These are phyloP conservation scores for Aegypius monachus DNA, from an alignment of 2,113 vertebrate species.

Conservation along the genomic window DNA sequence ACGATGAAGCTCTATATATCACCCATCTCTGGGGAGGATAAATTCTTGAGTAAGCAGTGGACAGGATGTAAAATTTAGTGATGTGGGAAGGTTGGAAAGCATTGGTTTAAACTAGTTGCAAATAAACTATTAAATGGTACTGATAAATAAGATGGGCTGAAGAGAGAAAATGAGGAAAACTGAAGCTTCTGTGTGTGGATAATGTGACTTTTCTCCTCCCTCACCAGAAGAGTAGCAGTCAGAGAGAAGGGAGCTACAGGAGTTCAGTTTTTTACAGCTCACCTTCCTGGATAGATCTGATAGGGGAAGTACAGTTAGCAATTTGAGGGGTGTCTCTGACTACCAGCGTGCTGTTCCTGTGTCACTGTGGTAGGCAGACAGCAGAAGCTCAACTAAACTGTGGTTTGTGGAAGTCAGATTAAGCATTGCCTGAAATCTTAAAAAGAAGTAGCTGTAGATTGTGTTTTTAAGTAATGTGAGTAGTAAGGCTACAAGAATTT, in stretches of 20 bases:
- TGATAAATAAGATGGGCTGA: neutral
- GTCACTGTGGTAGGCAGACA: neutral
- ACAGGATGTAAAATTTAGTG: neutral
- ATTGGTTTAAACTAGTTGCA: neutral
- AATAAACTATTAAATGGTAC: neutral
- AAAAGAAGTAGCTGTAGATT: neutral
- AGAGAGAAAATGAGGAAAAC: neutral
- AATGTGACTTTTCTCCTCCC: neutral
- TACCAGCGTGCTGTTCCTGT: neutral
- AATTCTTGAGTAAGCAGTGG: neutral
- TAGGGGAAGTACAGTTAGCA: neutral
- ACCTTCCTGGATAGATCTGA: neutral
- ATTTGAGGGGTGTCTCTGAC: neutral
- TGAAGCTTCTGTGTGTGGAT: neutral
- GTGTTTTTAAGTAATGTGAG: neutral
- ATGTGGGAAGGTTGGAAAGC: neutral
- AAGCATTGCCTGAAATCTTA: neutral
- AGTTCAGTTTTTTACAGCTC: neutral
- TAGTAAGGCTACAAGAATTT: neutral
- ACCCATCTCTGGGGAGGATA: neutral
- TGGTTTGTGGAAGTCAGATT: neutral
- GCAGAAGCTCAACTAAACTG: neutral
- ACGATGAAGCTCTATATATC: neutral
- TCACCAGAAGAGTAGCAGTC: neutral
- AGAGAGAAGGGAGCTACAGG: neutral